phyloP scores from a whole-genome alignment of 2,113 vertebrate species.

The Mixornis gularis region DNA sequence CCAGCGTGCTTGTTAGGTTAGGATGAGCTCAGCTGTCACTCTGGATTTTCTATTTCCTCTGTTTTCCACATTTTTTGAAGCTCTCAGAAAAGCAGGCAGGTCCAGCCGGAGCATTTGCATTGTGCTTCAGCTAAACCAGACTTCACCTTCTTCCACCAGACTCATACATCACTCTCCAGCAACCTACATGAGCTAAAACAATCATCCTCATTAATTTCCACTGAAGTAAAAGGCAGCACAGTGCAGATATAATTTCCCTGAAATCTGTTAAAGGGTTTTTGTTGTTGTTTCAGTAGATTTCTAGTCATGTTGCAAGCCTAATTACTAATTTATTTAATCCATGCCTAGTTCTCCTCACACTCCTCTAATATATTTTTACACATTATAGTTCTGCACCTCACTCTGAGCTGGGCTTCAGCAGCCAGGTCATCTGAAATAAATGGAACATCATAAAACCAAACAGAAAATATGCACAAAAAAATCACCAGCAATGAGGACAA shows the following conservation, averaged over 20 bases:
- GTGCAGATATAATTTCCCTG: background rate
- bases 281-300: background rate
- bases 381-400: rapidly evolving
- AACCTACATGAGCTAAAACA: background rate
- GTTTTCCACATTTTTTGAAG: background rate
- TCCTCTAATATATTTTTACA: background rate
- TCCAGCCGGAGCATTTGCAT: background rate
- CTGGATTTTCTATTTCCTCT: slow-evolving; percentile 9
- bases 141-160: background rate
- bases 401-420: background rate
- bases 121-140: background rate
- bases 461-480: background rate
- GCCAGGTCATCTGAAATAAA: background rate
- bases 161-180: background rate
- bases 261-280: background rate
- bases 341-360: background rate
- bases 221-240: background rate
- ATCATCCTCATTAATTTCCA: background rate
- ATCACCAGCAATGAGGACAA: background rate
- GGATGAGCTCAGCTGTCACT: background rate
- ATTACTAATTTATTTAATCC: background rate
- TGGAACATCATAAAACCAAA: background rate
- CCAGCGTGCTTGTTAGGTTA: background rate
- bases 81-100: background rate
- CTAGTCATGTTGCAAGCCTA: background rate